A percentile compares a stretch with the other conserved stretches of the same genome.
Evolutionary conservation across 2,113 vertebrate genomes (phyloP).

Genomic region (Pterocles burchelli): DNA sequence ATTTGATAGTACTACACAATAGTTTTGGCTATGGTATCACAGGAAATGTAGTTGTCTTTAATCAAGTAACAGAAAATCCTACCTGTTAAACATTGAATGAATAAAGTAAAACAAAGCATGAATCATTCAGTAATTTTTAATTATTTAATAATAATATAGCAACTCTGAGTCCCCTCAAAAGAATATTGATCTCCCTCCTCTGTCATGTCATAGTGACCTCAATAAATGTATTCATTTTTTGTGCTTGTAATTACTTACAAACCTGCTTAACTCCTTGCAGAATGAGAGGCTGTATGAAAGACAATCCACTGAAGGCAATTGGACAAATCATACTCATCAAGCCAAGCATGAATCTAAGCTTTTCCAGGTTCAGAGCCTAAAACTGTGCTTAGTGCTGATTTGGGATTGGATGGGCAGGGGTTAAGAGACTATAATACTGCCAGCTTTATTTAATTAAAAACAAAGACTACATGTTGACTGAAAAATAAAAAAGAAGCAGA

Average conservation of each 20-base stretch:
- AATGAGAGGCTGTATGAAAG: neutral
- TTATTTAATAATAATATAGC: constrained; percentile 54
- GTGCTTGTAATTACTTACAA: constrained; percentile 24
- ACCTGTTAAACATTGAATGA: constrained; percentile 14
- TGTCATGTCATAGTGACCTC: constrained; percentile 14
- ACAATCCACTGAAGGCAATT: neutral
- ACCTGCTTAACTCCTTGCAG: neutral
- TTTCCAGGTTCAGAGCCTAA: constrained; percentile 9
- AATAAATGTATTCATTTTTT: constrained; percentile 13
- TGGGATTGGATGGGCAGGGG: neutral
- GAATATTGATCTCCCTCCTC: constrained; percentile 13
- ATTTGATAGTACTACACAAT: neutral
- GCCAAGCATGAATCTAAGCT: neutral
- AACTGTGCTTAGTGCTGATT: neutral
- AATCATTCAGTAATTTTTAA: constrained; percentile 52
- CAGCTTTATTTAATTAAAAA: constrained; percentile 41
- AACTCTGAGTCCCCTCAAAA: neutral
- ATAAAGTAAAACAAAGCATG: constrained; percentile 34
- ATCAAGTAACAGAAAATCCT: constrained; percentile 25
- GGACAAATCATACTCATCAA: neutral
- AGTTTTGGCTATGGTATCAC: neutral
- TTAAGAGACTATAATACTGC: neutral
- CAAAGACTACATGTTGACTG: constrained; percentile 10
- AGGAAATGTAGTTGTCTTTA: neutral
- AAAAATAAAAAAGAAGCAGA: neutral